Evolutionary conservation across 1,140 invertebrate genomes (phyloP).

Genomic region (Heliconius eleuchia): DNA sequence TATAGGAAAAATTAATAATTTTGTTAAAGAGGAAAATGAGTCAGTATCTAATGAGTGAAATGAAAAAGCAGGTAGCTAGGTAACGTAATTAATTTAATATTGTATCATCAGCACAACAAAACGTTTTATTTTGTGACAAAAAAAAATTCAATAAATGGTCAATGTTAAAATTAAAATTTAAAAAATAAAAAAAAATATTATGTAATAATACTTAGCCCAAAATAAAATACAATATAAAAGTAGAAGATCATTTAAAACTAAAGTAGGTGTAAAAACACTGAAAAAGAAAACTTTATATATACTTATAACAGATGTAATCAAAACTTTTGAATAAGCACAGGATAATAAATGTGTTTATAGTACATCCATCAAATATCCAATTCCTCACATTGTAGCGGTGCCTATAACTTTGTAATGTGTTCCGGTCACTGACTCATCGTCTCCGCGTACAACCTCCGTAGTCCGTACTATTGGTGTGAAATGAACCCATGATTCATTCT

Average conservation of each 20-base stretch:
- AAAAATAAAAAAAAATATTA: no score
- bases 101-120: no score
- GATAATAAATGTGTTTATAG: background rate
- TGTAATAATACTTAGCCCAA: background rate
- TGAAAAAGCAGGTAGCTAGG: background rate
- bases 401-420: conserved; percentile 25
- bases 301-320: no score
- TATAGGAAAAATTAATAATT: background rate
- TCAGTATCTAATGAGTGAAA: background rate
- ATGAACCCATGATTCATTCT: conserved; percentile 17
- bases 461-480: conserved; percentile 21
- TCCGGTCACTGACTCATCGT: conserved; percentile 30
- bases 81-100: no score
- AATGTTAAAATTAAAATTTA: no score
- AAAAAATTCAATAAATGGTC: no score
- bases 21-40: background rate
- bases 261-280: background rate
- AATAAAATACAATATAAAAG: background rate
- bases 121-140: no score
- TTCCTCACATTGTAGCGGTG: conserved; percentile 4
- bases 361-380: conserved; percentile 20
- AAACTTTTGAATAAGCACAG: background rate
- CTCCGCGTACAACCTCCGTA: conserved; percentile 26
- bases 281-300: no score
- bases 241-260: background rate